These are phyloP conservation scores for Megaceryle alcyon DNA, from an alignment of 2,797 vertebrate species.

Conservation along the genomic window DNA sequence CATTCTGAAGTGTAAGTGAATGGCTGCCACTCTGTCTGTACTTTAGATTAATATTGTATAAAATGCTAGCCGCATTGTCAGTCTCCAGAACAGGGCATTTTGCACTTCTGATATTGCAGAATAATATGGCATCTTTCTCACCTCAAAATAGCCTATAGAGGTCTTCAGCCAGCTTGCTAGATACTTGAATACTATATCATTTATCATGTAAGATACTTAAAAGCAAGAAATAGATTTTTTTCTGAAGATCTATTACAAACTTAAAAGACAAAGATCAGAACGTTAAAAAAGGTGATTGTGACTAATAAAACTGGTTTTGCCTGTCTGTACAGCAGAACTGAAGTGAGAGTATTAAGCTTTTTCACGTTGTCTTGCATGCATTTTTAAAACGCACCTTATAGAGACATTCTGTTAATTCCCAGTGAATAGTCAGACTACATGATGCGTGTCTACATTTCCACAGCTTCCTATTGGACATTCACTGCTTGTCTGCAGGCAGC, in stretches of 20 bases:
- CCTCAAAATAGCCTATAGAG: not conserved
- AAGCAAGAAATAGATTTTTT: not conserved
- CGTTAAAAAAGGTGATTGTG: not conserved
- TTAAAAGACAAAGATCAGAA: not conserved
- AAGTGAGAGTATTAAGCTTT: not conserved
- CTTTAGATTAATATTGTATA: constrained; percentile 64
- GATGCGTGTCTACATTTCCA: not conserved
- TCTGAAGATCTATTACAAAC: not conserved
- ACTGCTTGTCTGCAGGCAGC: not conserved
- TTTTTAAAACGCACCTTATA: not conserved
- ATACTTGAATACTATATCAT: not conserved
- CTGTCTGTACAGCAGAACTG: not conserved
- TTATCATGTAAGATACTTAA: not conserved
- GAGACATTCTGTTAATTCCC: not conserved
- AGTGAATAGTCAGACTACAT: not conserved
- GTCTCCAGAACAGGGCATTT: constrained; percentile 22
- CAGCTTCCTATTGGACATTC: constrained; percentile 21
- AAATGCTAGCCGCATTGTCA: not conserved
- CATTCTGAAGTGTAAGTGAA: constrained; percentile 25
- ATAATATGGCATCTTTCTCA: not conserved
- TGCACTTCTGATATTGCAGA: not conserved
- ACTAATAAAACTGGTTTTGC: not conserved
- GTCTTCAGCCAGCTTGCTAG: not conserved
- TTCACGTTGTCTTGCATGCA: not conserved
- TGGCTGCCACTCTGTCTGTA: not conserved